Conservation (phyloP, 2,888 invertebrate species). For the Arge pagana region DNA sequence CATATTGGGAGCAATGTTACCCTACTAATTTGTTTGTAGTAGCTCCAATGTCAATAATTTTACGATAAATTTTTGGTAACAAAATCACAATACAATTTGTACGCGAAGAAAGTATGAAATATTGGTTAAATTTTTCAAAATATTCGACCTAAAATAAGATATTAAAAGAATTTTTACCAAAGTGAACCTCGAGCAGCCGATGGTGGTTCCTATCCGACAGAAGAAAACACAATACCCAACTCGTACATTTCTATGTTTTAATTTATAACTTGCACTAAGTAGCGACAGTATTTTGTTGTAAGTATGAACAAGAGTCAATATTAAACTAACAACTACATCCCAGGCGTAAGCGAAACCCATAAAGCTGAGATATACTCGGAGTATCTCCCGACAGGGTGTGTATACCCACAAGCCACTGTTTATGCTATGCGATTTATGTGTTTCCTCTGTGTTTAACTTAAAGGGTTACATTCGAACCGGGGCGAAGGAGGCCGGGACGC, state of each 20-base stretch:
- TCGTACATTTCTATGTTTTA: slow-evolving; percentile 38
- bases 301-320: slow-evolving; percentile 14
- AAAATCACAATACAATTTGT: too few species aligned
- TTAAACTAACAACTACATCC: slow-evolving; percentile 20
- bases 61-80: too few species aligned
- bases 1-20: too few species aligned
- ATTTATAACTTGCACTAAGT: background rate
- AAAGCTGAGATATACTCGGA: slow-evolving; percentile 26
- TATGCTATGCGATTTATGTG: slow-evolving; percentile 35
- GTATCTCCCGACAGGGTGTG: slow-evolving; percentile 49
- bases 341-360: slow-evolving; percentile 16
- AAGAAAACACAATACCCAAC: slow-evolving; percentile 39
- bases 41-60: too few species aligned
- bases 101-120: too few species aligned
- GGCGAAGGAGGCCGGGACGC: slow-evolving; percentile 38
- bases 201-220: slow-evolving; percentile 16
- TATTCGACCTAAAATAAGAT: too few species aligned
- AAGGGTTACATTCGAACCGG: slow-evolving; percentile 16
- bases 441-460: slow-evolving; percentile 2
- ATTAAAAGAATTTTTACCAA: slow-evolving; percentile 14
- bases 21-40: too few species aligned
- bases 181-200: slow-evolving; percentile 21
- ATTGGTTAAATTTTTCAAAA: too few species aligned
- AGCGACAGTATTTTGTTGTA: slow-evolving; percentile 5
- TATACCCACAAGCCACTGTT: slow-evolving; percentile 52